These are phyloP conservation scores for Autographa gamma DNA, from an alignment of 2,888 invertebrate genomes.

Conservation along the genomic window DNA sequence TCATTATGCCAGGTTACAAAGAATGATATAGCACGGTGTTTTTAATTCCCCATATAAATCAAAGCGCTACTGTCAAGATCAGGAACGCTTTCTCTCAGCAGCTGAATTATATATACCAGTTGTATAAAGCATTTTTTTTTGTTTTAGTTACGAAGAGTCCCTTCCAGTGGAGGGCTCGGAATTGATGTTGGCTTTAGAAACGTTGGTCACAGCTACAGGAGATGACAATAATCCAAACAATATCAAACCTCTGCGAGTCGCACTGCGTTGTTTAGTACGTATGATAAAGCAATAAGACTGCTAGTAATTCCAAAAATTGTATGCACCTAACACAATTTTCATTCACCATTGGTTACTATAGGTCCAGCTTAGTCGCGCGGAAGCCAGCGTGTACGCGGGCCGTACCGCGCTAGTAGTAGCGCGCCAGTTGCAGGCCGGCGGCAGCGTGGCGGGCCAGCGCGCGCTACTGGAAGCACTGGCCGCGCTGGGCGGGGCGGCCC, in stretches of 20 bases:
- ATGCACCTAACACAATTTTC: too few relatives aligned
- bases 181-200: conserved; percentile 91
- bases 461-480: conserved; percentile 78
- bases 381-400: conserved; percentile 70
- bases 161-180: conserved; percentile 90
- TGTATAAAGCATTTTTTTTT: too few relatives aligned
- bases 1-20: too few relatives aligned
- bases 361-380: conserved; percentile 78
- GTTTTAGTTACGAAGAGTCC: conserved; percentile 90
- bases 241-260: conserved; percentile 90
- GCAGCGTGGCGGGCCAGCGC: conserved; percentile 23
- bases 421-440: conserved; percentile 63
- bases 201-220: conserved; percentile 89
- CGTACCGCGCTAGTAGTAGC: conserved; percentile 74
- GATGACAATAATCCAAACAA: conserved; percentile 76
- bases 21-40: too few relatives aligned
- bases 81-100: too few relatives aligned
- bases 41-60: too few relatives aligned
- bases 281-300: too few relatives aligned
- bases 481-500: conserved; percentile 73
- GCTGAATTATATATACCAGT: not conserved
- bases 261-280: conserved; percentile 92
- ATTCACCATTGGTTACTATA: conserved; percentile 35
- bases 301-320: too few relatives aligned
- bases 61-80: too few relatives aligned